Base-by-base conservation (phyloP, 2,797 vertebrate genomes). In the Tangara arthus region DNA sequence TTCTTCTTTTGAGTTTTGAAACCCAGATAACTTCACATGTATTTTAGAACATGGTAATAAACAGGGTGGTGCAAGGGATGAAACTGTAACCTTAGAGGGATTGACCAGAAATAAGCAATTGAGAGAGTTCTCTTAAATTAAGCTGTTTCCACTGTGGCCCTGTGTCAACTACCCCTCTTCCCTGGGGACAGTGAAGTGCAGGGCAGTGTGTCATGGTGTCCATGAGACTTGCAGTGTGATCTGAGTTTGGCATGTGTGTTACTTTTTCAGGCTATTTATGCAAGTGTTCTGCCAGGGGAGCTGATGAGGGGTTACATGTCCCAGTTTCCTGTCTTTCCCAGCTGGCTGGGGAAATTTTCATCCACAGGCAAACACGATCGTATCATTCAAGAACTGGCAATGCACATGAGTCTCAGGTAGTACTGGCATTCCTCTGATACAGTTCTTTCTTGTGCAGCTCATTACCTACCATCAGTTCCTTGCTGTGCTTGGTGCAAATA, bases 291-390 rank as follows among this genome's bases (percentile, higher is more conserved):
- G 73, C 99, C 99, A 0, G 99, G 99, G 10, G 99, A 99, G 97
- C 97, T 99, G 93, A 99, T 99, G 99, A 98, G 98, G 75, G 99
- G 99, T n/a, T 98, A 98, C 95, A 99, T 99, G 99, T 97, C 96
- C 79, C 98, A 99, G 91, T 99, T 99, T 94, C 99, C 99, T 5
- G 97, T 97, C 55, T 99, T 99, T 92, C 99, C 99, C 64, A 98
- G 98, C 97, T 99, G 99, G 99, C 96, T 99, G 86, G 99, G 99
- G 65, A 99, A 99, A 52, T 97, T 98, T 95, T 99, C 99, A 12
- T 99, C 99, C 6, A 98, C 98, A 2, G 98, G 97, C 92, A 99
- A 98, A 97, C 98, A 99, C 0, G 98, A 98, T 28, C 99, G 99
- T 22, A 98, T 99, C 50, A 28, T 99, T 53, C 99, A 99, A 97